Percentiles rank a stretch among this genome's conserved stretches.
These are phyloP conservation scores for Fragum whitleyi DNA, from an alignment of 2,888 invertebrate species.

Conservation along the genomic window DNA sequence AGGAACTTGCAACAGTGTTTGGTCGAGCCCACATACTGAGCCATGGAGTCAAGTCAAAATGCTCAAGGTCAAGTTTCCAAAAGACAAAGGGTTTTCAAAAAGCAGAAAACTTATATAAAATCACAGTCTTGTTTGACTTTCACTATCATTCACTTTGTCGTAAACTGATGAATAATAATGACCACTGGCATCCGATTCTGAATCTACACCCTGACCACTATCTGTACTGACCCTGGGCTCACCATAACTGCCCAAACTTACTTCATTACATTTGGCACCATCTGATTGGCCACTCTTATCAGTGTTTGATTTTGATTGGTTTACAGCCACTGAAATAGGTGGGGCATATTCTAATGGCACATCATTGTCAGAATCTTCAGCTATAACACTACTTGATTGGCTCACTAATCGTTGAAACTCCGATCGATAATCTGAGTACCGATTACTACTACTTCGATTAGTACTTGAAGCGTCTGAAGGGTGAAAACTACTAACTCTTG, in stretches of 20 bases:
- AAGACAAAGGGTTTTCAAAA: too few relatives aligned
- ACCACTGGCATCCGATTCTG: conserved; percentile 24
- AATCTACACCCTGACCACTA: conserved; percentile 9
- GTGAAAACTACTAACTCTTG: conserved; percentile 58
- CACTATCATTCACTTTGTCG: conserved; percentile 53
- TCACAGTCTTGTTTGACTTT: conserved; percentile 51
- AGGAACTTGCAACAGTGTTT: too few relatives aligned
- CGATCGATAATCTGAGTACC: conserved; percentile 29
- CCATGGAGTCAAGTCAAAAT: too few relatives aligned
- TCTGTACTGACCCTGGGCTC: conserved; percentile 56
- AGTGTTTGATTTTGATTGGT: conserved; percentile 21
- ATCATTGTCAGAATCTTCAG: conserved; percentile 53
- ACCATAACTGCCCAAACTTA: conserved; percentile 51
- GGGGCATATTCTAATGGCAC: conserved; percentile 61
- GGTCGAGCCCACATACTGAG: too few relatives aligned
- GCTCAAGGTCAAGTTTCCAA: too few relatives aligned
- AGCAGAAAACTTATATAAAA: not conserved
- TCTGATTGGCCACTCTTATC: conserved; percentile 6
- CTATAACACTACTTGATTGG: conserved; percentile 40
- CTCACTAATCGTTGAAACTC: conserved; percentile 43
- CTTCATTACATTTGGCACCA: conserved; percentile 25
- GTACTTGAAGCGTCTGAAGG: conserved; percentile 48
- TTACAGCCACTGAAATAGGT: conserved; percentile 40
- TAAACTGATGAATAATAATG: conserved; percentile 59
- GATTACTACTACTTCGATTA: conserved; percentile 36